phyloP scores from a whole-genome alignment of 1,140 invertebrate species.

The Magallana angulata region DNA sequence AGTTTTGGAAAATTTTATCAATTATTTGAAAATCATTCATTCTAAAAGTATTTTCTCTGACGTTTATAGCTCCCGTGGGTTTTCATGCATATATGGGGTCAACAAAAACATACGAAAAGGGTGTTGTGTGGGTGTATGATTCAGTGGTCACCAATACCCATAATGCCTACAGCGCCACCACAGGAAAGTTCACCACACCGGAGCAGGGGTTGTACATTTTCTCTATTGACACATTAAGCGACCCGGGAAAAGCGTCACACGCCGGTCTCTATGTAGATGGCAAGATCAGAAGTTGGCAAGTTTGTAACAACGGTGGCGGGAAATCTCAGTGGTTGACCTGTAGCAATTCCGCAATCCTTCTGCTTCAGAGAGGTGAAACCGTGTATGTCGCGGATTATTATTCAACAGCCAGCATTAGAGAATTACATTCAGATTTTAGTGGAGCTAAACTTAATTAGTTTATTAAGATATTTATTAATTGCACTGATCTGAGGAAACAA shows the following conservation, averaged over 20 bases:
- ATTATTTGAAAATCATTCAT: too few species aligned
- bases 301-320: not conserved
- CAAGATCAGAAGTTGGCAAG: not conserved
- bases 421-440: too few species aligned
- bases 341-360: not conserved
- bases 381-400: not conserved
- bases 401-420: too few species aligned
- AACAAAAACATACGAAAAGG: not conserved
- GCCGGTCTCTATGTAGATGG: not conserved
- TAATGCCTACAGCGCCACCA: not conserved
- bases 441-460: too few species aligned
- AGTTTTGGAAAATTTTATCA: too few species aligned
- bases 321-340: not conserved
- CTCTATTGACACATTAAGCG: not conserved
- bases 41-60: too few species aligned
- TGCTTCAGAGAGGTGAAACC: not conserved
- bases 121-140: not conserved
- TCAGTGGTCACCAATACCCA: not conserved
- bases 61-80: not conserved
- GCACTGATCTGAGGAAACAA: too few species aligned
- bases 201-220: not conserved
- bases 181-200: not conserved
- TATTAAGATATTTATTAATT: too few species aligned
- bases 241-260: not conserved
- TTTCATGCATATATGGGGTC: slow-evolving; percentile 1